Percentiles rank a stretch among this genome's conserved stretches.
Conservation (phyloP, 1,140 invertebrate species). For the Brachionus rubens region DNA sequence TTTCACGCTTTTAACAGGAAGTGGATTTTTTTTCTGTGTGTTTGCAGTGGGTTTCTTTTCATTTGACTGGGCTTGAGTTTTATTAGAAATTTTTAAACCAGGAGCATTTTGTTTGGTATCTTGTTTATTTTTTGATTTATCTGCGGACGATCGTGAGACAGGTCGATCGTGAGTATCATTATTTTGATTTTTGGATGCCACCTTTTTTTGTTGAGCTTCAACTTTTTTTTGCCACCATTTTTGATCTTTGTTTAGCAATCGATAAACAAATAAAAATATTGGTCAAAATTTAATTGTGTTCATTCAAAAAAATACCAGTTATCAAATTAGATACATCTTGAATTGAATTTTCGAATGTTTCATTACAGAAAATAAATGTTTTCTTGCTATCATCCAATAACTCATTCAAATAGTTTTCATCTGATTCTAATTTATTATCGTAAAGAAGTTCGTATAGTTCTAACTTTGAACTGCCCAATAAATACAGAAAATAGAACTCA, state of each 20-base stretch:
- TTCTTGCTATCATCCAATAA: neutral
- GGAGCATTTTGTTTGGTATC: too few species aligned
- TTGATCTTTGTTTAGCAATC: neutral
- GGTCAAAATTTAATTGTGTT: too few species aligned
- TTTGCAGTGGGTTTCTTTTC: neutral
- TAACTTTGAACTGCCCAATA: slow-evolving; percentile 2
- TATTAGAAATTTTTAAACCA: neutral
- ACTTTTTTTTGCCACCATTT: slow-evolving; percentile 18
- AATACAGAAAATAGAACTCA: slow-evolving; percentile 1
- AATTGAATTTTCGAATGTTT: neutral
- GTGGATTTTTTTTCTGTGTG: neutral
- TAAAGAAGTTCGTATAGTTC: slow-evolving; percentile 4
- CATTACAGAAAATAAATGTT: neutral
- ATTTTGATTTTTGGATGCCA: neutral
- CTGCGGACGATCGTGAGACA: neutral
- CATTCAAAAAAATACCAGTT: slow-evolving; percentile 1
- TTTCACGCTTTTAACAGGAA: neutral
- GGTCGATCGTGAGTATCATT: too few species aligned
- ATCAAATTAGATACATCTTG: neutral
- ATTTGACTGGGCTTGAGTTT: neutral
- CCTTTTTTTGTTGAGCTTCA: neutral
- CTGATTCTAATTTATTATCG: slow-evolving; percentile 11
- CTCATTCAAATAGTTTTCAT: neutral
- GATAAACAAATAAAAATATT: neutral
- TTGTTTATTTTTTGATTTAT: neutral